Percentiles rank a stretch among this genome's conserved stretches.
Conservation (phyloP, 1,140 invertebrate genomes). For the Artemia franciscana region DNA sequence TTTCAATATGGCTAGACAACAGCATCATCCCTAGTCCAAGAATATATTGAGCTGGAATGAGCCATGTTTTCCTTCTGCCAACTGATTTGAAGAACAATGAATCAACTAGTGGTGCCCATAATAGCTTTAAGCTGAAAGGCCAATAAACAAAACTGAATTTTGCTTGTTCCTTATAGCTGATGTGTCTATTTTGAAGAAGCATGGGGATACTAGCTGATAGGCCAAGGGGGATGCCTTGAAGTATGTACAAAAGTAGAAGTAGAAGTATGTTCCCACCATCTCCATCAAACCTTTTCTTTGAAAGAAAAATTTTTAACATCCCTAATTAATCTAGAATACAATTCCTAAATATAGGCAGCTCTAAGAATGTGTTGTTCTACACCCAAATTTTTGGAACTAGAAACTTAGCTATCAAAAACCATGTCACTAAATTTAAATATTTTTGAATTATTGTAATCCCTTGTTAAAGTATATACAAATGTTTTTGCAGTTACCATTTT, state of each 20-base stretch:
- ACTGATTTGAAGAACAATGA: conserved; percentile 55
- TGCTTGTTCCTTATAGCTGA: conserved; percentile 83
- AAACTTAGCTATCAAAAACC: too few species aligned
- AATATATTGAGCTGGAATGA: conserved; percentile 66
- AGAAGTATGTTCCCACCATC: conserved; percentile 35
- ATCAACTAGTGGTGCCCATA: conserved; percentile 97
- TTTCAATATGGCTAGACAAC: conserved; percentile 44
- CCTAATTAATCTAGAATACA: too few species aligned
- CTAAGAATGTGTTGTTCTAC: too few species aligned
- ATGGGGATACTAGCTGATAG: conserved; percentile 80
- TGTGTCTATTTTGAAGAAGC: conserved; percentile 69
- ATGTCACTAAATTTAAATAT: too few species aligned
- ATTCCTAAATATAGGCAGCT: too few species aligned
- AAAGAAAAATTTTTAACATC: too few species aligned
- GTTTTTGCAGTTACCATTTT: too few species aligned
- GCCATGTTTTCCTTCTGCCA: conserved; percentile 88
- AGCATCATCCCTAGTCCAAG: conserved; percentile 61
- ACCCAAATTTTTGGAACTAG: too few species aligned
- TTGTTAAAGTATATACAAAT: too few species aligned
- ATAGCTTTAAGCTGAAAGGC: conserved; percentile 89
- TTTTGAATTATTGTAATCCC: too few species aligned
- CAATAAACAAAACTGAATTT: conserved; percentile 92
- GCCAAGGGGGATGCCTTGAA: conserved; percentile 91
- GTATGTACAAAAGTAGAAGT: conserved; percentile 68
- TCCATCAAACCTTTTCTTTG: conserved; percentile 5